A percentile compares a stretch with the other conserved stretches of the same genome.
Conservation (phyloP, 53 echinoderm and acorn worm genomes). For the Patiria pectinifera region DNA sequence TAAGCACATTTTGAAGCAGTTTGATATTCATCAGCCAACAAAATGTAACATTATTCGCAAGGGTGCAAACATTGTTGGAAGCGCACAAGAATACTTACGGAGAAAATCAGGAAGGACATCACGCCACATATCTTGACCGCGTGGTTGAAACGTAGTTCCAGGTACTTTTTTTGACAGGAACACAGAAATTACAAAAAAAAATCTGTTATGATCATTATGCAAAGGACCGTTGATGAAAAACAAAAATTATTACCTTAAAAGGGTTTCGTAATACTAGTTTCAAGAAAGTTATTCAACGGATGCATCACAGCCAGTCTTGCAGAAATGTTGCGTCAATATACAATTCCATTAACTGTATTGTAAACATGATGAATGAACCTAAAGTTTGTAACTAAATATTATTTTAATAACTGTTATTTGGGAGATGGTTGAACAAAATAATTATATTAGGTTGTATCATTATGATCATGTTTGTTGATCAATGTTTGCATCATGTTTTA, state of each 20-base stretch:
- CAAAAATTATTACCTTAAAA: too few relatives aligned
- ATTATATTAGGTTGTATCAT: background rate
- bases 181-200: background rate
- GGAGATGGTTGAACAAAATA: background rate
- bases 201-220: background rate
- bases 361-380: too few relatives aligned
- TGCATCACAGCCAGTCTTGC: too few relatives aligned
- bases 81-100: conserved; percentile 20
- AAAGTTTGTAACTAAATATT: too few relatives aligned
- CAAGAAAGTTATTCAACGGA: too few relatives aligned
- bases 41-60: background rate
- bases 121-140: conserved; percentile 51
- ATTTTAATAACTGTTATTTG: too few relatives aligned
- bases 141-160: conserved; percentile 48
- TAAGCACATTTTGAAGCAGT: background rate
- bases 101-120: conserved; percentile 40
- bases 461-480: background rate
- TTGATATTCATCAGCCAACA: too few relatives aligned
- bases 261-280: too few relatives aligned
- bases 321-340: too few relatives aligned
- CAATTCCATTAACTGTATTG: too few relatives aligned
- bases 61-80: background rate
- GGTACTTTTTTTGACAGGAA: conserved; percentile 29
- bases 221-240: background rate
- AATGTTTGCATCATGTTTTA: background rate